Evolutionary conservation across 2,113 vertebrate genomes (phyloP).

Genomic region (Psittacara wagleri): DNA sequence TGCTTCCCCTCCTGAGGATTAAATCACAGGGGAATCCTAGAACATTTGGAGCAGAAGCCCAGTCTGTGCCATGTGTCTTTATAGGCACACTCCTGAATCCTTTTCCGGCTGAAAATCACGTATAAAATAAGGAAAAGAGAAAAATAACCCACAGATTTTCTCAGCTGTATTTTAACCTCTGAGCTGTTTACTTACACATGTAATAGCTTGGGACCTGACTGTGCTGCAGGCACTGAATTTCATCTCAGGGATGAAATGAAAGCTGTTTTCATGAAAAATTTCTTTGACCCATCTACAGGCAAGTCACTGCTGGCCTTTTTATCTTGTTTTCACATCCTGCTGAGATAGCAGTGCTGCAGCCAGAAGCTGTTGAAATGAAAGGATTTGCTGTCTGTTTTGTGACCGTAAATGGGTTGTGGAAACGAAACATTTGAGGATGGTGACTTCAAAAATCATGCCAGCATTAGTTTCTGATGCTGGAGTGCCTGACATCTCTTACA

Average conservation of each 20-base stretch:
- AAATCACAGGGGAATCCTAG: background rate
- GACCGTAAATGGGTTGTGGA: background rate
- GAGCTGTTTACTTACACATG: background rate
- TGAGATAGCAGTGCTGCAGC: slow-evolving; percentile 30
- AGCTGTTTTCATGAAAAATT: slow-evolving; percentile 8
- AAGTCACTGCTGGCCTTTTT: slow-evolving; percentile 29
- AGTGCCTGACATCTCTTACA: background rate
- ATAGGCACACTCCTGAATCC: background rate
- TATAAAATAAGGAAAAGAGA: background rate
- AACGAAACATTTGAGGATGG: background rate
- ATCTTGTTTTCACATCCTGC: slow-evolving; percentile 39
- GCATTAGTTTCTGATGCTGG: background rate
- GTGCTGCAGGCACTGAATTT: background rate
- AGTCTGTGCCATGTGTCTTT: background rate
- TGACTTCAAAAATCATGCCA: background rate
- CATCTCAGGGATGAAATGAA: background rate
- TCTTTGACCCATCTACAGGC: slow-evolving; percentile 14
- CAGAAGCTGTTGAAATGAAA: slow-evolving; percentile 13
- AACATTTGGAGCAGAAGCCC: background rate
- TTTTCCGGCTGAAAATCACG: background rate
- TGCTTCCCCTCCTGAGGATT: background rate
- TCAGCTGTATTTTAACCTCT: background rate
- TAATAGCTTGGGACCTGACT: background rate
- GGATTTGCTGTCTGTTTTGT: slow-evolving; percentile 22
- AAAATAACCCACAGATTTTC: background rate